phyloP scores from a whole-genome alignment of 2,797 vertebrate genomes.

The Ceryle rudis region DNA sequence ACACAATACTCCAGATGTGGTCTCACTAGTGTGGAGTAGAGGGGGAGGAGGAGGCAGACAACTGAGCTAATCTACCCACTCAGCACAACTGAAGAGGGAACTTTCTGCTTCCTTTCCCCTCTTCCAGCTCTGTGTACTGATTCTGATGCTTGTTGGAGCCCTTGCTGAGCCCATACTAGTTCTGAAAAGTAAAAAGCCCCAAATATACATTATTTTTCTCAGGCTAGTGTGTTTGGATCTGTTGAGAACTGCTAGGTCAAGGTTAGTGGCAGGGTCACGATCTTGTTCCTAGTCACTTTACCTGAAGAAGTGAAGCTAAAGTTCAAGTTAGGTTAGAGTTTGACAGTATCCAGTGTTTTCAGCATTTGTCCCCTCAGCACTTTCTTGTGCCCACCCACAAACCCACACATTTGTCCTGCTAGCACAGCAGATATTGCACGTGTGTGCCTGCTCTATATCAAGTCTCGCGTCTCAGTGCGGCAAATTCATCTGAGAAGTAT shows the following conservation, averaged over 20 bases:
- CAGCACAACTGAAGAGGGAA: not conserved
- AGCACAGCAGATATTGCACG: not conserved
- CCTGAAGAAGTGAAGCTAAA: not conserved
- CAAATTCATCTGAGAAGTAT: not conserved
- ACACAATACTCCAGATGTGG: too few species aligned
- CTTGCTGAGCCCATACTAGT: not conserved
- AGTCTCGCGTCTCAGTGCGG: not conserved
- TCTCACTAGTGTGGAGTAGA: too few species aligned
- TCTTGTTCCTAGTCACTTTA: not conserved
- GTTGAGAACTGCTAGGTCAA: not conserved
- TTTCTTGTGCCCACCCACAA: not conserved
- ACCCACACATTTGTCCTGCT: not conserved
- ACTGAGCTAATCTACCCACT: not conserved
- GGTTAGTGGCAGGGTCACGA: not conserved
- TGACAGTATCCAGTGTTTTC: not conserved
- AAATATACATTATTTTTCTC: not conserved
- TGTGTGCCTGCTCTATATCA: not conserved
- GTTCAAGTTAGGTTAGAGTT: not conserved
- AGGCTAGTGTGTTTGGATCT: not conserved
- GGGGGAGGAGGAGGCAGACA: too few species aligned
- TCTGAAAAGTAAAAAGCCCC: not conserved
- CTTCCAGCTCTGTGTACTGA: not conserved
- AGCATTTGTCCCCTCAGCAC: not conserved
- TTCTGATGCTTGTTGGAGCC: not conserved
- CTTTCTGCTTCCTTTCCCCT: not conserved